Base-by-base conservation (phyloP, 2,888 invertebrate species). In the Euclidia mi region DNA sequence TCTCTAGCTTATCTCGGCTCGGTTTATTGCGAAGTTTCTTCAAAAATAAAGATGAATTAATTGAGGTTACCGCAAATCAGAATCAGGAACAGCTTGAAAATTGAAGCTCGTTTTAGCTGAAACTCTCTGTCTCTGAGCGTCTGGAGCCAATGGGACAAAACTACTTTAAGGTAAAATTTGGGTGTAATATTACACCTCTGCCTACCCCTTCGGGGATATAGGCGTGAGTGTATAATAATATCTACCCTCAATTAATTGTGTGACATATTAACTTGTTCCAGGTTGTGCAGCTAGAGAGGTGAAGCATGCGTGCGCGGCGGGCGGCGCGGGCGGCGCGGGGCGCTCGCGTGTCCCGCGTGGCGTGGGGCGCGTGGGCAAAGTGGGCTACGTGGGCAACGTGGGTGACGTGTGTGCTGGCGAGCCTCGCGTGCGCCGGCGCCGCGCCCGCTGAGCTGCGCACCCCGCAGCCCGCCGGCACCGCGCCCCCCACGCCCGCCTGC, bases 361-460 rank as follows among this genome's bases (percentile, higher is more conserved):
- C 91, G 92, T 82, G 85, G 89, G 90, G 87, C 89, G 85, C 92
- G 32, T 84, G 49, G 18, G 29, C 17, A 12, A 28, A 38, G 85
- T 86, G 85, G 12, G 35, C 29, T 12, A 25, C 50, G 86, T 50
- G 42, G 50, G 29, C 29, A 11, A 43, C 51, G 12, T 87, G 40
- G 20, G 10, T 31, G 20, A 29, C 45, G 85, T 86, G 85, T 85
- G 85, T 92, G 12, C 84, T 94, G 82, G 90, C 89, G 79, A 90
- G 91, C 79, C 90, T 90, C 83, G 92, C 93, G 80, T 85, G 89
- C 88, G 88, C 85, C 77, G 83, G 82, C 81, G 90, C 89, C 85
- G 84, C 88, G 77, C 85, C 87, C 69, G 82, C 87, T 70, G 88
- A 88, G 71, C 78, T 66, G 76, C 87, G 74, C 79, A 75, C 83